phyloP scores from a whole-genome alignment of 92 coral and sea anemone genomes.

The Actinostola sp. region DNA sequence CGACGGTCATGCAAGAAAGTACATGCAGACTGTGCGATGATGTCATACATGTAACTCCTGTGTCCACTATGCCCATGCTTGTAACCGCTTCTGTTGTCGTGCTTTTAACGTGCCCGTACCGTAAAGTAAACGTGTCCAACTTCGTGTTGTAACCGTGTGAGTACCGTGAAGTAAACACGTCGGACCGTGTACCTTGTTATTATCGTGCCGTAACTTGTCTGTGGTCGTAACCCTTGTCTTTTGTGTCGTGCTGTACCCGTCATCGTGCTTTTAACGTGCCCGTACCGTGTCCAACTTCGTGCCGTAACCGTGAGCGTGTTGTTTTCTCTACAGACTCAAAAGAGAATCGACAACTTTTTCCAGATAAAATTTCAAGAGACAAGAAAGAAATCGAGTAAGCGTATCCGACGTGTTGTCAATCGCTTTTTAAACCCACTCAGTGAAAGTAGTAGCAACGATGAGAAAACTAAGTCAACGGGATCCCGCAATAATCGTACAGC shows the following conservation, averaged over 20 bases:
- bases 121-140: too few relatives aligned
- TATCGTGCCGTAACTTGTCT: too few relatives aligned
- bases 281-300: too few relatives aligned
- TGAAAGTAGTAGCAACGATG: constrained; percentile 32
- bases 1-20: constrained; percentile 74
- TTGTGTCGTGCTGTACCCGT: background rate
- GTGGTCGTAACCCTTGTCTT: too few relatives aligned
- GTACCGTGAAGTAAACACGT: too few relatives aligned
- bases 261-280: background rate
- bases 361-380: constrained; percentile 81
- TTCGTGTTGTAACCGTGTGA: too few relatives aligned
- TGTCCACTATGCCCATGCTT: too few relatives aligned
- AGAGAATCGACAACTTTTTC: constrained; percentile 76
- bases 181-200: too few relatives aligned
- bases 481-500: background rate
- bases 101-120: too few relatives aligned
- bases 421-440: constrained; percentile 66
- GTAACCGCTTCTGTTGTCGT: constrained; percentile 4
- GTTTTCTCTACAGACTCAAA: constrained; percentile 63
- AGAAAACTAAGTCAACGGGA: background rate
- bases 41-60: constrained; percentile 42
- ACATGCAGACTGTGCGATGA: constrained; percentile 83
- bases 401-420: constrained; percentile 83
- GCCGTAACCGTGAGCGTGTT: too few relatives aligned
- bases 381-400: constrained; percentile 79